Conservation (phyloP, 2,797 vertebrate genomes). For the Clarias laeviceps region DNA sequence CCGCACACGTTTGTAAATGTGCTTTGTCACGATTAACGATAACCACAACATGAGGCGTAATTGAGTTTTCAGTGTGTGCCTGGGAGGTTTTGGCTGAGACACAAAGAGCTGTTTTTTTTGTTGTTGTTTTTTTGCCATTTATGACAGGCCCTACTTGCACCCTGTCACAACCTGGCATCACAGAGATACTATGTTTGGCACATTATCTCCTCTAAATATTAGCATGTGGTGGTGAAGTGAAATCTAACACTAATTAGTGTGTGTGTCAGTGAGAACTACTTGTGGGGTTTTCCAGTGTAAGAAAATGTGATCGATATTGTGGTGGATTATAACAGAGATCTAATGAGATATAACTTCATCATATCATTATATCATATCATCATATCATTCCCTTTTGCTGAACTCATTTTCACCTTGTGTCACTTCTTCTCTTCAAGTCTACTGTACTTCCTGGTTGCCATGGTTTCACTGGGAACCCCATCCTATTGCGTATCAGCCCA, state of each 20-base stretch:
- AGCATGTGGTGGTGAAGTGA: not conserved
- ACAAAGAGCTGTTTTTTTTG: conserved; percentile 26
- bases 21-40: conserved; percentile 41
- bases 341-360: not conserved
- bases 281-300: too few relatives aligned
- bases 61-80: conserved; percentile 49
- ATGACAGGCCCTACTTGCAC: conserved; percentile 43
- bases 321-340: not conserved
- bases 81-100: conserved; percentile 25
- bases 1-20: not conserved
- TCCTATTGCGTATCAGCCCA: too few relatives aligned
- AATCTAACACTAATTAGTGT: conserved; percentile 11
- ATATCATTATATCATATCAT: too few relatives aligned
- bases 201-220: conserved; percentile 1
- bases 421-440: not conserved
- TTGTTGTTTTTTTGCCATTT: conserved; percentile 39
- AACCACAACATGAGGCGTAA: conserved; percentile 45
- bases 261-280: not conserved
- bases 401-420: not conserved
- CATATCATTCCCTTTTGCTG: not conserved
- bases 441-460: not conserved
- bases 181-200: conserved; percentile 15
- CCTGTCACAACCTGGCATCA: conserved; percentile 41
- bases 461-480: not conserved
- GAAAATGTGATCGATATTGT: too few relatives aligned